Evolutionary conservation across 2,797 vertebrate genomes (phyloP).

Genomic region (Aselliscus stoliczkanus): DNA sequence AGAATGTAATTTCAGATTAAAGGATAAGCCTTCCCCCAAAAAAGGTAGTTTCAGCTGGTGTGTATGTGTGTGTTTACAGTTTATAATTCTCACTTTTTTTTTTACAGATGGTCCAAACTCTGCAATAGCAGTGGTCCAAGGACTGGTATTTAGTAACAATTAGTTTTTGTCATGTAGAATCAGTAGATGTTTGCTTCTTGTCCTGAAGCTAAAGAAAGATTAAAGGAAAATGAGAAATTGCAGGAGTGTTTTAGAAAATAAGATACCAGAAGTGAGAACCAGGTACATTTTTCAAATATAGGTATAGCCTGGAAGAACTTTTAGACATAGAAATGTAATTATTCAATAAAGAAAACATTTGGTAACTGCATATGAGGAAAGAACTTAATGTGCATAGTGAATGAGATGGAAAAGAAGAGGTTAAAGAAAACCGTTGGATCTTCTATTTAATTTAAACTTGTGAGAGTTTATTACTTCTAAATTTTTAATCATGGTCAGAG

Average conservation of each 20-base stretch:
- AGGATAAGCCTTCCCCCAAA: not conserved
- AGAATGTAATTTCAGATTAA: not conserved
- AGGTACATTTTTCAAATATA: not conserved
- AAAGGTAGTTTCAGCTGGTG: not conserved
- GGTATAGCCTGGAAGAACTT: not conserved
- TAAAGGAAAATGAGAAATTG: not conserved
- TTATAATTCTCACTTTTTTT: not conserved
- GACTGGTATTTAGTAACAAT: not conserved
- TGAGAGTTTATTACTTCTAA: not conserved
- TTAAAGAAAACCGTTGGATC: not conserved
- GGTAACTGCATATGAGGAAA: not conserved
- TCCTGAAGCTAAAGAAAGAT: not conserved
- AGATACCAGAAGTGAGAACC: not conserved
- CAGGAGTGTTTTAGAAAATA: not conserved
- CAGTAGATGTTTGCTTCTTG: not conserved
- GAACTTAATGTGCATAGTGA: not conserved
- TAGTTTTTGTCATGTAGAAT: not conserved
- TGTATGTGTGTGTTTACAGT: not conserved
- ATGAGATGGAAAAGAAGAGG: not conserved
- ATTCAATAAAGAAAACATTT: not conserved
- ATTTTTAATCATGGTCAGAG: conserved; percentile 2
- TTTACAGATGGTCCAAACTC: not conserved
- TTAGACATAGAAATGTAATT: conserved; percentile 10
- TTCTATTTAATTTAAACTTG: not conserved
- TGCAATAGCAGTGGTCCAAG: not conserved